A percentile compares a stretch with the other conserved stretches of the same genome.
phyloP scores from a whole-genome alignment of 2,797 vertebrate species.

The Distichodus sexfasciatus region DNA sequence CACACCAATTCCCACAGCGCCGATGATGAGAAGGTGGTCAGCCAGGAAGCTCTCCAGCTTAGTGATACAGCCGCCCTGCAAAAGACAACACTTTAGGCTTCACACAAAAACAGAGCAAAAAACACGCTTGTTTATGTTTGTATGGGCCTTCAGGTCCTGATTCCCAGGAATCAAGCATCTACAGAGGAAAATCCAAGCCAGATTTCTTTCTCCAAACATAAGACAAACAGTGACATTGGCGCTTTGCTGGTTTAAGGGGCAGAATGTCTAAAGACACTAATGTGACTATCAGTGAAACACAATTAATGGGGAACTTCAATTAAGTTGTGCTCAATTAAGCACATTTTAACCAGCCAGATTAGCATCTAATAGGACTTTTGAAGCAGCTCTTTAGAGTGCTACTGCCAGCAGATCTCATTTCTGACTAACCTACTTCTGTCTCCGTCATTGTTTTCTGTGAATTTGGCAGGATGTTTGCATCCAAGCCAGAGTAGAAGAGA shows the following conservation, averaged over 20 bases:
- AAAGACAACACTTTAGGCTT: conserved; percentile 6
- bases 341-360: too few species aligned
- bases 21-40: conserved; percentile 82
- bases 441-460: neutral
- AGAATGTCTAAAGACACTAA: too few species aligned
- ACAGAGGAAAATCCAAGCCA: too few species aligned
- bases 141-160: neutral
- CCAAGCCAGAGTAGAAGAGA: neutral
- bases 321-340: too few species aligned
- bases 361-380: too few species aligned
- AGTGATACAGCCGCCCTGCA: conserved; percentile 83
- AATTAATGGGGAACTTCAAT: too few species aligned
- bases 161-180: too few species aligned
- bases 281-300: too few species aligned
- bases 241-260: too few species aligned
- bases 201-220: too few species aligned
- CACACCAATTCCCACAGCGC: conserved; percentile 83
- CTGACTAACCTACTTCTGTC: neutral
- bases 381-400: too few species aligned
- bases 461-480: neutral
- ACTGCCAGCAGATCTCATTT: neutral
- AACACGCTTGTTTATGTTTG: neutral
- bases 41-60: conserved; percentile 84
- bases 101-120: neutral
- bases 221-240: too few species aligned